Evolutionary conservation across 2,888 invertebrate species (phyloP).

Genomic region (Coelinius sp.): DNA sequence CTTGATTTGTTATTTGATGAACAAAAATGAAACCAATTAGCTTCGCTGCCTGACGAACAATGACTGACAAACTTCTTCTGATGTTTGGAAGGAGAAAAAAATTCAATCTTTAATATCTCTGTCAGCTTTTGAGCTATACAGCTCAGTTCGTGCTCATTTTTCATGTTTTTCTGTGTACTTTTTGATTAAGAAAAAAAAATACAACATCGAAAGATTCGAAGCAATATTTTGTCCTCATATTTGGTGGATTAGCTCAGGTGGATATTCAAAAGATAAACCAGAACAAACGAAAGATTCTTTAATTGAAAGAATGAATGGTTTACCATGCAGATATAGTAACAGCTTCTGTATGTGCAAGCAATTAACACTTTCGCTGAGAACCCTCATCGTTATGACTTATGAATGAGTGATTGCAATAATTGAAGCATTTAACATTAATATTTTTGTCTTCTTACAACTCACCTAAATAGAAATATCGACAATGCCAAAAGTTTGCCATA

Average conservation of each 20-base stretch:
- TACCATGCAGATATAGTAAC: not conserved
- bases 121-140: no score
- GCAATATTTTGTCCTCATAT: no score
- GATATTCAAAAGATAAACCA: not conserved
- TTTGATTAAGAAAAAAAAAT: not conserved
- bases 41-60: no score
- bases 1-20: no score
- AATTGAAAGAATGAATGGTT: not conserved
- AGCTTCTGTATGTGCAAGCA: not conserved
- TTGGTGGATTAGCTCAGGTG: not conserved
- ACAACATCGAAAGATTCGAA: no score
- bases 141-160: no score
- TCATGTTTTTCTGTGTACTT: not conserved
- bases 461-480: slow-evolving; percentile 39
- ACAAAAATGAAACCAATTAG: no score
- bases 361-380: not conserved
- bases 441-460: slow-evolving; percentile 31
- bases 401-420: not conserved
- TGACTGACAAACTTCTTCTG: no score
- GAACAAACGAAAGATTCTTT: not conserved
- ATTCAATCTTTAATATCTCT: no score
- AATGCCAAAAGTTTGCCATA: slow-evolving; percentile 42
- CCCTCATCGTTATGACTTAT: not conserved
- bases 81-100: no score
- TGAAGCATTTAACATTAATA: not conserved